Evolutionary conservation across 2,888 invertebrate species (phyloP).

Genomic region (Loripinus fragilis): DNA sequence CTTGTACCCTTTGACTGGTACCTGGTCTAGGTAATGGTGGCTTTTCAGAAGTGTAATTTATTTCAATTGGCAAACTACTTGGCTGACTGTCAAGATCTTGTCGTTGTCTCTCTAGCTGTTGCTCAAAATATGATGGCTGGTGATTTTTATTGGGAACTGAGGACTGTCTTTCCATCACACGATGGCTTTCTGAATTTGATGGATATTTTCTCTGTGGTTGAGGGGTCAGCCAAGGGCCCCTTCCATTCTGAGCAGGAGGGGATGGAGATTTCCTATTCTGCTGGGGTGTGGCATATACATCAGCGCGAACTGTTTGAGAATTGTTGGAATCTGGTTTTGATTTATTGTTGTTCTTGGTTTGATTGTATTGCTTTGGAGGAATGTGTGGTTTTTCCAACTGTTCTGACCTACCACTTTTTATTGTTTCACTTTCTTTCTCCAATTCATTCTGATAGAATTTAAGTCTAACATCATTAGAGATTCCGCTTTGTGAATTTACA

Average conservation of each 20-base stretch:
- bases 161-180: slow-evolving; percentile 48
- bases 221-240: slow-evolving; percentile 62
- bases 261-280: slow-evolving; percentile 50
- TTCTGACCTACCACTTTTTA: slow-evolving; percentile 3
- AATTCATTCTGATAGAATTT: slow-evolving; percentile 56
- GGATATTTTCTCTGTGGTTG: slow-evolving; percentile 64
- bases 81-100: slow-evolving; percentile 42
- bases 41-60: slow-evolving; percentile 32
- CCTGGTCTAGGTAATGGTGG: slow-evolving; percentile 48
- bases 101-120: slow-evolving; percentile 28
- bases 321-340: neutral
- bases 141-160: slow-evolving; percentile 34
- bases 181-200: neutral
- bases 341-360: neutral
- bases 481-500: slow-evolving; percentile 13
- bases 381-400: neutral
- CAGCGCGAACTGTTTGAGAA: slow-evolving; percentile 8
- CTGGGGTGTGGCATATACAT: slow-evolving; percentile 51
- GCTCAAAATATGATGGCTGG: slow-evolving; percentile 23
- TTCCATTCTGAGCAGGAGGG: slow-evolving; percentile 34
- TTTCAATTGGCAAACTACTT: slow-evolving; percentile 42
- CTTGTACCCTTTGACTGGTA: neutral
- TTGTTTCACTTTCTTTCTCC: slow-evolving; percentile 13
- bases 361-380: neutral
- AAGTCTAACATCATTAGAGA: slow-evolving; percentile 35